Percentiles rank a stretch among this genome's conserved stretches.
phyloP scores from a whole-genome alignment of 30 jellyfish, hydroid and myxozoan species.

The Aurelia aurita complex sp. Pacific region DNA sequence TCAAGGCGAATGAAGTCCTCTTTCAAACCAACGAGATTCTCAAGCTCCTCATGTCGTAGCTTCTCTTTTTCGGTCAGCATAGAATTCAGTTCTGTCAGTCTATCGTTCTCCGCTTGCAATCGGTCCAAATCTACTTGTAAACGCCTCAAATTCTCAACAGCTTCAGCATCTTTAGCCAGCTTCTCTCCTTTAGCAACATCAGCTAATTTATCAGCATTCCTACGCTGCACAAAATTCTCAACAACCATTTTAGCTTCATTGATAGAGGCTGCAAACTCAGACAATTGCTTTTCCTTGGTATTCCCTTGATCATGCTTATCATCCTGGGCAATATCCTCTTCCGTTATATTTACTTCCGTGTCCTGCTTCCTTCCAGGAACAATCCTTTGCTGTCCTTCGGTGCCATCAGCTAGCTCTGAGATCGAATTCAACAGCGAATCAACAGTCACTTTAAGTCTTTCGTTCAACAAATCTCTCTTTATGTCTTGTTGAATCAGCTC shows the following conservation, averaged over 20 bases:
- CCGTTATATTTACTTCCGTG: background rate
- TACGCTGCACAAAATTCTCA: constrained; percentile 12
- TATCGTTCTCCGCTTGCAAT: no score
- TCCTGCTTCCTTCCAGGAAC: constrained; percentile 1
- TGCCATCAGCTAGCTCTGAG: constrained; percentile 6
- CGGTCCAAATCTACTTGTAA: background rate
- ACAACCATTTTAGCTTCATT: constrained; percentile 18
- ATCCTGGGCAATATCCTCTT: background rate
- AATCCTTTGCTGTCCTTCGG: background rate
- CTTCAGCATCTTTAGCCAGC: background rate
- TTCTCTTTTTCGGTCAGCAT: no score
- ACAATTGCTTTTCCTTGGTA: background rate
- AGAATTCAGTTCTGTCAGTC: no score
- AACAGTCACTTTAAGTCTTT: constrained; percentile 31
- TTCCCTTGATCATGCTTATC: background rate
- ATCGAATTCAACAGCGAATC: constrained; percentile 48
- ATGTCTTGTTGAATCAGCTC: constrained; percentile 34
- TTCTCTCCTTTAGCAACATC: background rate
- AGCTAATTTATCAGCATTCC: background rate
- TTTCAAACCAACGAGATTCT: background rate
- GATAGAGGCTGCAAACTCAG: constrained; percentile 10
- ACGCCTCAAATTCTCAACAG: background rate
- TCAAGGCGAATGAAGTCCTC: background rate
- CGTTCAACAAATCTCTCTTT: constrained; percentile 23
- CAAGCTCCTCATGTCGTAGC: background rate